These are phyloP conservation scores for Chauna torquata DNA, from an alignment of 2,113 vertebrate genomes.

Conservation along the genomic window DNA sequence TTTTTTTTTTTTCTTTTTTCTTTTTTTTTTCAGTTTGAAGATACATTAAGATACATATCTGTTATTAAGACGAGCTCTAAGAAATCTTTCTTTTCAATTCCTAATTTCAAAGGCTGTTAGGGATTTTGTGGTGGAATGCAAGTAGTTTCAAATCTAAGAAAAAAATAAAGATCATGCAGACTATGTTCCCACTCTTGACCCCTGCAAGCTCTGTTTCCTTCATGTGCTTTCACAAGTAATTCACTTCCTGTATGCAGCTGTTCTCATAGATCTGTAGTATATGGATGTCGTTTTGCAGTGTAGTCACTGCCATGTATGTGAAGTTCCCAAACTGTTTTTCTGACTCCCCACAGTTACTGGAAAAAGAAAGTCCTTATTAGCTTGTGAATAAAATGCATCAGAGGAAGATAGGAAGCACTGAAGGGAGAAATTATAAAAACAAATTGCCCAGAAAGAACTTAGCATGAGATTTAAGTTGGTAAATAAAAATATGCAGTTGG, in stretches of 20 bases:
- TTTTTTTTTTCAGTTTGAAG: background rate
- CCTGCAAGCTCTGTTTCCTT: background rate
- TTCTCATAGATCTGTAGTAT: background rate
- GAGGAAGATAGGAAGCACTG: background rate
- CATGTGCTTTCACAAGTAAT: fast-evolving
- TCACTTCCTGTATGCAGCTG: fast-evolving
- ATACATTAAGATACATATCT: too few relatives aligned
- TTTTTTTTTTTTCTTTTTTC: background rate
- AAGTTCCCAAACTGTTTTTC: background rate
- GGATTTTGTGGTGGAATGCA: background rate
- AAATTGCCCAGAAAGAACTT: constrained; percentile 23
- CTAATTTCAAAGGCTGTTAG: background rate
- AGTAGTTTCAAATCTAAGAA: background rate
- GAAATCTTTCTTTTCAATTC: background rate
- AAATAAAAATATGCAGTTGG: background rate
- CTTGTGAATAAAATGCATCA: background rate
- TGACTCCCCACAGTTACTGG: background rate
- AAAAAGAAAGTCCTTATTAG: background rate
- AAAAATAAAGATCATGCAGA: background rate
- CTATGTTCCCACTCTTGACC: background rate
- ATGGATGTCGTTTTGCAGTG: background rate
- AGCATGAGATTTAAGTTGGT: background rate
- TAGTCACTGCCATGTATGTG: fast-evolving
- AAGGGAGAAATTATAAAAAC: constrained; percentile 12
- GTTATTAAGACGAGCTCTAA: background rate